A percentile compares a stretch with the other conserved stretches of the same genome.
Evolutionary conservation across 2,113 vertebrate species (phyloP).

Genomic region (human): GRCh38 chr3:53198001-53198500

Average conservation of each 20-base stretch:
- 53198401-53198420: background rate
- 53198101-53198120: background rate
- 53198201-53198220: background rate
- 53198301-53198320: background rate
- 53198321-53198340: background rate
- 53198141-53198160: background rate
- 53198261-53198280: accelerated
- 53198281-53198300: background rate
- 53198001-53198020: too few species aligned
- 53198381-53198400: background rate
- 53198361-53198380: background rate
- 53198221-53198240: background rate
- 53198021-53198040: too few species aligned
- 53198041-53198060: too few species aligned
- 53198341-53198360: background rate
- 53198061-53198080: too few species aligned
- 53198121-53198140: background rate
- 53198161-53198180: background rate
- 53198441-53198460: background rate
- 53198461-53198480: background rate
- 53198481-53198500: background rate
- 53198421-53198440: too few species aligned
- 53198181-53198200: background rate
- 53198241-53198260: background rate
- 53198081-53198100: background rate